Percentiles rank a stretch among this genome's conserved stretches.
Evolutionary conservation across 2,113 vertebrate genomes (phyloP).

Genomic region (Siphamia tubifer): DNA sequence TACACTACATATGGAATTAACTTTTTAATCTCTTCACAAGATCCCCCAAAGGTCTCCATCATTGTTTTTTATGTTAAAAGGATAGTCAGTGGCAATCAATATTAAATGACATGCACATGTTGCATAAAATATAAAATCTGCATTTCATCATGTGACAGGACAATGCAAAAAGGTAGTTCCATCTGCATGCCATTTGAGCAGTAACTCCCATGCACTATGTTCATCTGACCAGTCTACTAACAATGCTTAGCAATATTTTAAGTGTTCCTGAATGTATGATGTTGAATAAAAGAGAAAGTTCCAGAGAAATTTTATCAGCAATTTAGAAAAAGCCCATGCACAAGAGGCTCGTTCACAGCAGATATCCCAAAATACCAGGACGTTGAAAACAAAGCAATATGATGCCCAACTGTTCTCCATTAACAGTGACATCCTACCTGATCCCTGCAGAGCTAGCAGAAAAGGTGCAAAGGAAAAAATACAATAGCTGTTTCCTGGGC

Average conservation of each 20-base stretch:
- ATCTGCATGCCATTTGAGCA: too few species aligned
- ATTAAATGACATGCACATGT: too few species aligned
- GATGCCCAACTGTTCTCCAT: slow-evolving; percentile 21
- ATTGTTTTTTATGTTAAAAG: too few species aligned
- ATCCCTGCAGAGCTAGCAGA: slow-evolving; percentile 21
- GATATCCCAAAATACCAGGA: slow-evolving; percentile 9
- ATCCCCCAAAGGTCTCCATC: too few species aligned
- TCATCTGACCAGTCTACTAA: too few species aligned
- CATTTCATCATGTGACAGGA: too few species aligned
- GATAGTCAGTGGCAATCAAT: too few species aligned
- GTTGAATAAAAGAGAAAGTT: neutral
- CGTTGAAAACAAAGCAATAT: slow-evolving; percentile 24
- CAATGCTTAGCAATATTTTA: too few species aligned
- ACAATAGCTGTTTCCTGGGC: slow-evolving; percentile 27
- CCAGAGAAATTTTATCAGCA: neutral
- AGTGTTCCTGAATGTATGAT: neutral
- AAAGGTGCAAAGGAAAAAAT: slow-evolving; percentile 21
- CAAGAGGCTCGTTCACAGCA: slow-evolving; percentile 3
- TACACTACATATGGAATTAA: neutral
- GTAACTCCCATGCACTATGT: too few species aligned
- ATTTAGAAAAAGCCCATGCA: slow-evolving; percentile 14
- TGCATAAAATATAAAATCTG: too few species aligned
- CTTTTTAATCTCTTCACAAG: neutral
- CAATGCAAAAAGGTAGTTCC: too few species aligned
- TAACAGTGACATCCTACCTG: slow-evolving; percentile 45